A percentile compares a stretch with the other conserved stretches of the same genome.
Evolutionary conservation across 1,140 invertebrate species (phyloP).

Genomic region (Matsumurasca onukii): DNA sequence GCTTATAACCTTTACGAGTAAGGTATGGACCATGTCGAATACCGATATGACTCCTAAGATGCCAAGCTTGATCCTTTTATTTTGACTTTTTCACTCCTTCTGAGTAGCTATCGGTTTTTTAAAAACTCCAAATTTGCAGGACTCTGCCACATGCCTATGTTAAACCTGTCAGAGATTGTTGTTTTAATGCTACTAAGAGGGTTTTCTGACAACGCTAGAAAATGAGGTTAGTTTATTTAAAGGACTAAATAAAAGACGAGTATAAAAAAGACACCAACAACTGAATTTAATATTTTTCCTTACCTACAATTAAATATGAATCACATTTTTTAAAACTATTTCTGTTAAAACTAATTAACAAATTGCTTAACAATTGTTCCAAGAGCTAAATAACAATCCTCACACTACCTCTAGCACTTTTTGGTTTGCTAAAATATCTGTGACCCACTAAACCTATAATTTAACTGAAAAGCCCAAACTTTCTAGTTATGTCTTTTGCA

Average conservation of each 20-base stretch:
- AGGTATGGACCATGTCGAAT: too few relatives aligned
- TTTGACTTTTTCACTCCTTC: too few relatives aligned
- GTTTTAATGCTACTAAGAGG: too few relatives aligned
- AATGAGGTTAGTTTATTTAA: neutral
- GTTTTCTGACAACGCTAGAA: neutral
- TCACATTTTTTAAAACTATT: constrained; percentile 22
- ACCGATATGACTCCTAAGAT: too few relatives aligned
- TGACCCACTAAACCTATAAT: constrained; percentile 7
- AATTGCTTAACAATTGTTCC: constrained; percentile 21
- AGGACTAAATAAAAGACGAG: constrained; percentile 10
- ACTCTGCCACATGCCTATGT: too few relatives aligned
- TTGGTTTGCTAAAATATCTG: constrained; percentile 13
- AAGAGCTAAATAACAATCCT: constrained; percentile 20
- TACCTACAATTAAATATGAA: constrained; percentile 24
- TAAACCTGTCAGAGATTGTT: too few relatives aligned
- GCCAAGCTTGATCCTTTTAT: too few relatives aligned
- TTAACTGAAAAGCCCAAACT: too few relatives aligned
- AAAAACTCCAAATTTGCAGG: too few relatives aligned
- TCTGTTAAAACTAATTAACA: constrained; percentile 24
- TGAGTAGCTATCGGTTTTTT: too few relatives aligned
- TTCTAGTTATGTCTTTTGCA: too few relatives aligned
- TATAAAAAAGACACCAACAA: constrained; percentile 22
- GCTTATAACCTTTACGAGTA: too few relatives aligned
- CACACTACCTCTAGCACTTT: constrained; percentile 20
- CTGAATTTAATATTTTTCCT: constrained; percentile 11